phyloP scores from a whole-genome alignment of 1,140 invertebrate genomes.

The Eriocheir sinensis region DNA sequence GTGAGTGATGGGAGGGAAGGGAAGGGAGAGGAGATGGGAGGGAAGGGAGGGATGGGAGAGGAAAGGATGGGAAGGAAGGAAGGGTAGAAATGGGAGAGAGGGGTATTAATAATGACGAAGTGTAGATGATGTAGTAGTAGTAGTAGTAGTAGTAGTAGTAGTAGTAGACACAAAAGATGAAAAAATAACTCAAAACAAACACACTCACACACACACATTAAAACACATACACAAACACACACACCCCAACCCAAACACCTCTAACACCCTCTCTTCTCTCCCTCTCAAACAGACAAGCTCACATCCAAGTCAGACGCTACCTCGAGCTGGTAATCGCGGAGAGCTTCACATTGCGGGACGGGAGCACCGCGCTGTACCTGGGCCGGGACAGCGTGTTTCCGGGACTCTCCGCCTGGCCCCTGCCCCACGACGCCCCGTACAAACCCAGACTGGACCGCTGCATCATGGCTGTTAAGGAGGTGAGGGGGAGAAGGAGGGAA shows the following conservation, averaged over 20 bases:
- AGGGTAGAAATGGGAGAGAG: background rate
- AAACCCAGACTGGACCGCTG: slow-evolving; percentile 25
- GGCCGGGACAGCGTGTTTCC: slow-evolving; percentile 46
- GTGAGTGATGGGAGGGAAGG: background rate
- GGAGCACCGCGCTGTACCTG: slow-evolving; percentile 42
- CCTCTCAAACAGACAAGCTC: slow-evolving; percentile 23
- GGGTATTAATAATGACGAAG: background rate
- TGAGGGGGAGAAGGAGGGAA: background rate
- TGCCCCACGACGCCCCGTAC: slow-evolving; percentile 66
- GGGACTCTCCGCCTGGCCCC: slow-evolving; percentile 56
- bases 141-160: no score
- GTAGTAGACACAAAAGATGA: no score
- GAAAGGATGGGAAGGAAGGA: background rate
- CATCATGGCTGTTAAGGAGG: slow-evolving; percentile 59
- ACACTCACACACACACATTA: no score
- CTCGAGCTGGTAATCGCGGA: slow-evolving; percentile 60
- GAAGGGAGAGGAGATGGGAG: background rate
- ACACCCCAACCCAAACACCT: background rate
- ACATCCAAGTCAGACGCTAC: slow-evolving; percentile 49
- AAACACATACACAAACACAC: no score
- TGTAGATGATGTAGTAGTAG: background rate
- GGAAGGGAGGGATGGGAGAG: background rate
- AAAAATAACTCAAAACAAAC: no score
- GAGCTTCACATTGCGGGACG: slow-evolving; percentile 51
- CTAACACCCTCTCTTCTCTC: no score